Conservation (phyloP, 1,140 invertebrate genomes). For the Cotesia vestalis region DNA sequence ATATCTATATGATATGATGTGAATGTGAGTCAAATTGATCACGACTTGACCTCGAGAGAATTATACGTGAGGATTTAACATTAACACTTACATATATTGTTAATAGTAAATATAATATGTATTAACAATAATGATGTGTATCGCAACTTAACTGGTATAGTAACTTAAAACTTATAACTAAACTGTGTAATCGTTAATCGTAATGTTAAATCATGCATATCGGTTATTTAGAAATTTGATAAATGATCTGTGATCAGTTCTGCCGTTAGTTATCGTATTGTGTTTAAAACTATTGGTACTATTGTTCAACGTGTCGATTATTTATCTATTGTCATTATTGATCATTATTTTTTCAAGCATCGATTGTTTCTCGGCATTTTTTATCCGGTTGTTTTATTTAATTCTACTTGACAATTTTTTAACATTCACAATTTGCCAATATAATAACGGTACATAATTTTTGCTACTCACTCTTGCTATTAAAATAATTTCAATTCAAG, state of each 20-base stretch:
- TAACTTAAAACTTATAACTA: too few relatives aligned
- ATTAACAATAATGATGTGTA: too few relatives aligned
- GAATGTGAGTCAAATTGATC: background rate
- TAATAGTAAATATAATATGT: too few relatives aligned
- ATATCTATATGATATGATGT: too few relatives aligned
- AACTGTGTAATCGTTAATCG: background rate
- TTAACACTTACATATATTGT: background rate
- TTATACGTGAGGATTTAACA: conserved; percentile 7
- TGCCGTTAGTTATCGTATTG: conserved; percentile 4
- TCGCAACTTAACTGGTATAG: too few relatives aligned
- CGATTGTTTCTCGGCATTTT: background rate
- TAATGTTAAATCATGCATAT: conserved; percentile 2
- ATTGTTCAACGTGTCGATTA: conserved; percentile 7
- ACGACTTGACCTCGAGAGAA: conserved; percentile 10
- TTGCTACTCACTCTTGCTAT: too few relatives aligned
- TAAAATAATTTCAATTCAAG: too few relatives aligned
- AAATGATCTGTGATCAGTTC: background rate
- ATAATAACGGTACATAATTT: too few relatives aligned
- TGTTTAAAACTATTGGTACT: conserved; percentile 4
- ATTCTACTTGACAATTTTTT: background rate
- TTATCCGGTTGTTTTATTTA: too few relatives aligned
- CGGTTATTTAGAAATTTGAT: conserved; percentile 10
- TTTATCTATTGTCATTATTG: conserved; percentile 1
- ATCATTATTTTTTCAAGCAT: background rate
- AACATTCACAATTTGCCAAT: background rate